phyloP scores from a whole-genome alignment of 2,888 invertebrate species.

The Lithophane socia region DNA sequence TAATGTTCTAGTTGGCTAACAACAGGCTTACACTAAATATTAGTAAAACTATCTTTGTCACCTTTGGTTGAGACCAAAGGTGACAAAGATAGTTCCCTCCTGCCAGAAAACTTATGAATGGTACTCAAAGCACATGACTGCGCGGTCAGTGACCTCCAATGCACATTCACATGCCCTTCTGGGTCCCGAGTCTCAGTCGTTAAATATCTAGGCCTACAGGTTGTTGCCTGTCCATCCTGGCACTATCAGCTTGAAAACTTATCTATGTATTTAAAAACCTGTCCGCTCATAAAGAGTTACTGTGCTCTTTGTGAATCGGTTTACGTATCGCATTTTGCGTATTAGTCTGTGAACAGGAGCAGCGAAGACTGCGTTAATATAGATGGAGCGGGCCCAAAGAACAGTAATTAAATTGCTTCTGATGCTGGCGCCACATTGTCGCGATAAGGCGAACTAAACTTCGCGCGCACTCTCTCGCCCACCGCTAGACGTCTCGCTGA shows the following conservation, averaged over 20 bases:
- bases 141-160: background rate
- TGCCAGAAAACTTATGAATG: background rate
- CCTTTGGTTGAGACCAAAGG: background rate
- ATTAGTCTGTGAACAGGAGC: background rate
- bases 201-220: background rate
- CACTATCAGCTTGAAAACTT: background rate
- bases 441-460: no score
- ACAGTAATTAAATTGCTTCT: background rate
- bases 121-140: background rate
- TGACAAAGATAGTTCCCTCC: no score
- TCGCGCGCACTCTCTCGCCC: no score
- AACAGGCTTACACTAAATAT: background rate
- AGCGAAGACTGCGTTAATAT: background rate
- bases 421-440: no score
- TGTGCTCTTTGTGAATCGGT: background rate
- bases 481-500: no score
- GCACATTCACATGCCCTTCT: background rate
- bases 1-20: no score
- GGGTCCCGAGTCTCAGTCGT: background rate
- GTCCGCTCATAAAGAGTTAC: background rate
- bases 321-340: background rate
- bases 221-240: background rate
- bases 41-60: background rate
- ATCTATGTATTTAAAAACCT: background rate
- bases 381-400: background rate